Conservation (phyloP, 2,797 vertebrate genomes). For the Tapirus indicus region DNA sequence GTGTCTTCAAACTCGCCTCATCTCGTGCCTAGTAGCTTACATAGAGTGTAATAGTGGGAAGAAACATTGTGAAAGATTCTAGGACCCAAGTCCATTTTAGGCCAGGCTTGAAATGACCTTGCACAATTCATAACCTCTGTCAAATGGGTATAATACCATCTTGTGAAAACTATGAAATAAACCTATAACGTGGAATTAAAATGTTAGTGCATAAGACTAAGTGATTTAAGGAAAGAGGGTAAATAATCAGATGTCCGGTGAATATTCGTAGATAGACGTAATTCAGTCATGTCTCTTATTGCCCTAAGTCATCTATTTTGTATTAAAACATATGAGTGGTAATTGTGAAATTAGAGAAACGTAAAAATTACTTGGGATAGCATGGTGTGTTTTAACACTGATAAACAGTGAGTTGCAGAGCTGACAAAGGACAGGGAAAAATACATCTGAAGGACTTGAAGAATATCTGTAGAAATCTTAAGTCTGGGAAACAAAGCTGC, state of each 20-base stretch:
- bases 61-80: not conserved
- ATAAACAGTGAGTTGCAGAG: not conserved
- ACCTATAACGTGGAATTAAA: not conserved
- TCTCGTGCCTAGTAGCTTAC: not conserved
- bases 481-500: constrained; percentile 8
- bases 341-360: not conserved
- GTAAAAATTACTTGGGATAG: not conserved
- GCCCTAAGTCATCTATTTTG: not conserved
- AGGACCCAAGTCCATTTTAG: not conserved
- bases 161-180: constrained; percentile 32
- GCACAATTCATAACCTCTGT: not conserved
- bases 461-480: not conserved
- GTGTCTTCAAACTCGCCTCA: not conserved
- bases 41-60: not conserved
- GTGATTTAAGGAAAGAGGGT: not conserved
- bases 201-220: not conserved
- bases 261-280: not conserved
- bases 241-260: not conserved
- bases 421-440: not conserved
- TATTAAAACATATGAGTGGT: not conserved
- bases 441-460: not conserved
- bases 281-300: not conserved
- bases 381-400: not conserved
- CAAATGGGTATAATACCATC: not conserved
- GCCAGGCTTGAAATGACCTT: not conserved